phyloP scores from a whole-genome alignment of 2,113 vertebrate genomes.

The Alethe diademata region DNA sequence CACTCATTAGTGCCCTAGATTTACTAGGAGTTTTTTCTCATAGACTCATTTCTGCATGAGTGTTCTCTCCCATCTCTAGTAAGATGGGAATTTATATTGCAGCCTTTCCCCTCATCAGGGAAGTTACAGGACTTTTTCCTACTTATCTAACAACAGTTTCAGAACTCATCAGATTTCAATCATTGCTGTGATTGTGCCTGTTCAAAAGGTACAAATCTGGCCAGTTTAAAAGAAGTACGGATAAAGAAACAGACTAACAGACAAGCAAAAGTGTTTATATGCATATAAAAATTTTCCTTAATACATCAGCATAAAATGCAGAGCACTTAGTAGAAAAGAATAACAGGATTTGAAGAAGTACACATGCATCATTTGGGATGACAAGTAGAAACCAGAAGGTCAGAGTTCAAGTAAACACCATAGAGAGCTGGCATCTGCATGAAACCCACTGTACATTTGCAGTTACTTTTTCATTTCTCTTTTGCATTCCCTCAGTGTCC shows the following conservation, averaged over 20 bases:
- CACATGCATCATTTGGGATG: neutral
- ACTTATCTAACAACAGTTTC: neutral
- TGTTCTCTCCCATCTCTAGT: neutral
- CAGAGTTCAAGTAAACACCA: neutral
- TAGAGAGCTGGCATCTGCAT: rapidly evolving
- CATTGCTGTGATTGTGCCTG: neutral
- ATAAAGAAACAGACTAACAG: neutral
- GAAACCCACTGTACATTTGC: neutral
- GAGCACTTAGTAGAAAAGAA: neutral
- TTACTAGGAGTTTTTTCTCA: conserved; percentile 7
- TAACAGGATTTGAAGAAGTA: neutral
- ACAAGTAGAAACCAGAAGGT: neutral
- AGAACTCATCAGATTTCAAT: neutral
- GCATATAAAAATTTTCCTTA: neutral
- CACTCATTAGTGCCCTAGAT: neutral
- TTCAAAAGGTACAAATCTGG: neutral
- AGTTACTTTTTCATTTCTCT: neutral
- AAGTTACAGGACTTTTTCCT: neutral
- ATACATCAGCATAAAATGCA: neutral
- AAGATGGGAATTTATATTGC: neutral
- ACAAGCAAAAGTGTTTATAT: neutral
- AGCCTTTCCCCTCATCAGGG: rapidly evolving
- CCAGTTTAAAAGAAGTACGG: neutral
- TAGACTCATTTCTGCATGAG: neutral
- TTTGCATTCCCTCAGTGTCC: neutral